Base-by-base conservation (phyloP, 1,140 invertebrate genomes). In the Mamestra configurata region DNA sequence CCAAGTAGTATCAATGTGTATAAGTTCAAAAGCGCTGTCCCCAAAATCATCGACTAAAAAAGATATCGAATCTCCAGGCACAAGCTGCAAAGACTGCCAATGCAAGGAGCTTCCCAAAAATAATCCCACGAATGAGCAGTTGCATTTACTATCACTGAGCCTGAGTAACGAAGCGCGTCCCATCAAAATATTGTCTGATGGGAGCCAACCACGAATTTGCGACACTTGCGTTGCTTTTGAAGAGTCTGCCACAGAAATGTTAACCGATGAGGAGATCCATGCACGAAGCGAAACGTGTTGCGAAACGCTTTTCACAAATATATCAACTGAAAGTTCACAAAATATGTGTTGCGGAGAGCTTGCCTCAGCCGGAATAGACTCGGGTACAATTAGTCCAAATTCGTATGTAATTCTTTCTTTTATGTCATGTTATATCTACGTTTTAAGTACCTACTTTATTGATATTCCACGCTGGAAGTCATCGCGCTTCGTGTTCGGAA, bases 401-500 rank as follows among this genome's bases (percentile, higher is more conserved):
- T 18, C 35, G 59, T 64, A 64, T 35, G 59, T 64, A 64, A 37
- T 64, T 64, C 1, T 61, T n/a, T 35, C 6, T 35, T 35, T 1
- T 20, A 15, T 18, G 2, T 37, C 1, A 68, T 18, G 27, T 27
- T 8, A 31, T 31, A 35, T 55, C 22, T 22, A 35, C 13, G 8
- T 7, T 31, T 13, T 31, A 31, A n/a, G n/a, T n/a, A n/a, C n/a
- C n/a, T n/a, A n/a, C n/a, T n/a, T n/a, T n/a, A 2, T 31, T 5
- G 4, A 3, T 24, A 24, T 46, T 27, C 6, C 22, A 2, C 37
- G 22, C 22, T 4, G 20, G 4, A 7, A 61, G 4, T 1, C 22
- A 24, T 49, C 40, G 24, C 5, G 64, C 40, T 66, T 66, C 37
- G 61, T 66, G 61, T 20, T 18, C 7, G 40, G 37, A 68, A 24